These are phyloP conservation scores for Catharus minimus DNA, from an alignment of 2,113 vertebrate genomes.

Conservation along the genomic window DNA sequence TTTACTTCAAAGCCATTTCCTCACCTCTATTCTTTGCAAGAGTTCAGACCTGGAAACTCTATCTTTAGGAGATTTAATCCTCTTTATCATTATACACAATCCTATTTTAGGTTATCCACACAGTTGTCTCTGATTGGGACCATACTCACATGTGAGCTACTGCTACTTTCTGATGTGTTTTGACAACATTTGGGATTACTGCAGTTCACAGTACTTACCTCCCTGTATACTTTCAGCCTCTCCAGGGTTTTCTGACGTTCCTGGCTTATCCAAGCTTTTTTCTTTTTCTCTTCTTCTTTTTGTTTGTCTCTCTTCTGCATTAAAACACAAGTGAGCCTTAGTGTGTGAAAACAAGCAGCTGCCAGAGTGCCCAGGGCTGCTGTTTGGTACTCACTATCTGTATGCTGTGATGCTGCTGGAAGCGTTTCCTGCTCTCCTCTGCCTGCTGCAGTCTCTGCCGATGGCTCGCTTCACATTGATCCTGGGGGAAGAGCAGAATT, in stretches of 20 bases:
- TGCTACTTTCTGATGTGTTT: not conserved
- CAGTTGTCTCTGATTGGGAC: not conserved
- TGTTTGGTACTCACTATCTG: constrained; percentile 83
- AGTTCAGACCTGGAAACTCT: not conserved
- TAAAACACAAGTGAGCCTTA: constrained; percentile 37
- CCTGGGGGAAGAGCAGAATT: constrained; percentile 76
- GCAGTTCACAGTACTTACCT: constrained; percentile 74
- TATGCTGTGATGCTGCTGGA: constrained; percentile 85
- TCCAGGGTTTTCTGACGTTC: constrained; percentile 92
- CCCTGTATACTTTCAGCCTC: constrained; percentile 88
- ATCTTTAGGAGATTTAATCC: not conserved
- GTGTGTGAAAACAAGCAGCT: not conserved
- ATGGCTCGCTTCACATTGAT: constrained; percentile 84
- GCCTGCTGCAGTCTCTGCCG: constrained; percentile 77
- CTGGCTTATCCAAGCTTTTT: constrained; percentile 88
- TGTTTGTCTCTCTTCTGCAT: constrained; percentile 89
- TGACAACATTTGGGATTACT: not conserved
- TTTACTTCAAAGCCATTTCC: not conserved
- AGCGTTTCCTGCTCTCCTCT: constrained; percentile 67
- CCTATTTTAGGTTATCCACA: not conserved
- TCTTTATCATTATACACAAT: not conserved
- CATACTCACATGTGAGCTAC: not conserved
- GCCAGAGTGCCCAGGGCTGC: not conserved
- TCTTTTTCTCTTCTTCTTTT: constrained; percentile 88
- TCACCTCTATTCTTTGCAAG: not conserved